Evolutionary conservation across 2,113 vertebrate species (phyloP).

Genomic region (Petrocephalus zakoni): DNA sequence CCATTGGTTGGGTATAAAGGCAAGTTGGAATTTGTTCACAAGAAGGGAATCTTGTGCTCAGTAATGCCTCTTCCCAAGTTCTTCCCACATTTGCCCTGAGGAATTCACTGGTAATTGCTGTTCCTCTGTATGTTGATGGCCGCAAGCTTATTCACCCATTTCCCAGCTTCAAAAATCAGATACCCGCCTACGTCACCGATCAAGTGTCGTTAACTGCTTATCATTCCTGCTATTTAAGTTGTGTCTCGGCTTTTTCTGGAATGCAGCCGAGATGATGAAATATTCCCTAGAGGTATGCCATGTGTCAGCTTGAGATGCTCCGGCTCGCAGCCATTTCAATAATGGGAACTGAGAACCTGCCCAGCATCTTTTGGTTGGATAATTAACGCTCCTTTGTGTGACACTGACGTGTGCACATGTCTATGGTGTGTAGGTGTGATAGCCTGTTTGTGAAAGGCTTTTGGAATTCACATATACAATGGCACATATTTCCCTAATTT

Average conservation of each 20-base stretch:
- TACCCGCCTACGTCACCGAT: not conserved
- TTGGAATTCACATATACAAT: not conserved
- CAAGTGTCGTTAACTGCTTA: not conserved
- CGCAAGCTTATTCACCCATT: not conserved
- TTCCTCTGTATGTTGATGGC: not conserved
- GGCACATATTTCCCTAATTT: not conserved
- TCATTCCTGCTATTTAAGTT: not conserved
- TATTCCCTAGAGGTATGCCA: not conserved
- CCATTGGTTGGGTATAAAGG: not conserved
- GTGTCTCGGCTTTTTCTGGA: not conserved
- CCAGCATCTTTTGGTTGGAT: not conserved
- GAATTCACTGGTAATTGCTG: not conserved
- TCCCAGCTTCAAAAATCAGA: not conserved
- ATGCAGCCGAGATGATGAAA: not conserved
- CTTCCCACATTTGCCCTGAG: not conserved
- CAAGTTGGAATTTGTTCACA: not conserved
- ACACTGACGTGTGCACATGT: not conserved
- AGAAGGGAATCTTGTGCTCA: not conserved
- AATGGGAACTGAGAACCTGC: not conserved
- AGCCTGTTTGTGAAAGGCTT: not conserved
- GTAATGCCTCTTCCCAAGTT: not conserved
- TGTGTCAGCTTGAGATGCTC: too few relatives aligned
- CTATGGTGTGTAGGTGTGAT: not conserved
- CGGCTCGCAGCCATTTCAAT: not conserved
- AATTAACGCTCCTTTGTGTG: not conserved